Evolutionary conservation across 2,888 invertebrate genomes (phyloP).

Genomic region (Cataglyphis cursor): DNA sequence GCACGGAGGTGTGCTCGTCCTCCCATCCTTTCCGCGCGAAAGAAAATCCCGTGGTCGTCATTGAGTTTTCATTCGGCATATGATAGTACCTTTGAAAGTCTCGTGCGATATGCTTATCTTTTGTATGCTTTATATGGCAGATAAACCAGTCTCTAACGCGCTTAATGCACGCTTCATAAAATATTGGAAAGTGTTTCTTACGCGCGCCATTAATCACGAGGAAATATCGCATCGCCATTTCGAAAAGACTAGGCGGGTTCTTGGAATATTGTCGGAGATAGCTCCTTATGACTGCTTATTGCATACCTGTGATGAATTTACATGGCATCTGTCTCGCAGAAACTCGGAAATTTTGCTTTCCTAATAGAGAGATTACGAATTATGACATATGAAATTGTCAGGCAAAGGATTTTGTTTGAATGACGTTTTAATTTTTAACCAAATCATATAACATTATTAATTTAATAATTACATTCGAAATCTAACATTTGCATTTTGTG

Average conservation of each 20-base stretch:
- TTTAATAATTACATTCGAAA: slow-evolving; percentile 15
- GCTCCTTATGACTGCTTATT: slow-evolving; percentile 34
- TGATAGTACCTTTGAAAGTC: slow-evolving; percentile 63
- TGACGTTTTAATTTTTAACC: slow-evolving; percentile 2
- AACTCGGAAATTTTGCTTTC: slow-evolving; percentile 26
- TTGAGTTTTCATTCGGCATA: slow-evolving; percentile 68
- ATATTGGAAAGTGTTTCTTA: slow-evolving; percentile 37
- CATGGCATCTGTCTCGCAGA: neutral
- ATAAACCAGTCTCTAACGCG: slow-evolving; percentile 65
- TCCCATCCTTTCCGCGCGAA: slow-evolving; percentile 14
- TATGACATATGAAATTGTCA: neutral
- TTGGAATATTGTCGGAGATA: slow-evolving; percentile 22
- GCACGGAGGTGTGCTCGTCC: slow-evolving; percentile 56
- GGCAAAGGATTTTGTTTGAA: neutral
- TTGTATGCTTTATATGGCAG: slow-evolving; percentile 45
- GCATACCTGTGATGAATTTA: slow-evolving; percentile 33
- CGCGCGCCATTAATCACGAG: slow-evolving; percentile 24
- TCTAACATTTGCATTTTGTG: neutral
- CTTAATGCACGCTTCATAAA: slow-evolving; percentile 61
- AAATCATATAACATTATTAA: slow-evolving; percentile 4
- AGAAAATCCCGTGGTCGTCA: slow-evolving; percentile 64
- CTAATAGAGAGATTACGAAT: slow-evolving; percentile 33
- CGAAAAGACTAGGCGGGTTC: slow-evolving; percentile 23
- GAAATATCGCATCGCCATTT: slow-evolving; percentile 42
- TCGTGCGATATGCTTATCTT: slow-evolving; percentile 71